Evolutionary conservation across 2,113 vertebrate genomes (phyloP).

Genomic region (Gopherus evgoodei): DNA sequence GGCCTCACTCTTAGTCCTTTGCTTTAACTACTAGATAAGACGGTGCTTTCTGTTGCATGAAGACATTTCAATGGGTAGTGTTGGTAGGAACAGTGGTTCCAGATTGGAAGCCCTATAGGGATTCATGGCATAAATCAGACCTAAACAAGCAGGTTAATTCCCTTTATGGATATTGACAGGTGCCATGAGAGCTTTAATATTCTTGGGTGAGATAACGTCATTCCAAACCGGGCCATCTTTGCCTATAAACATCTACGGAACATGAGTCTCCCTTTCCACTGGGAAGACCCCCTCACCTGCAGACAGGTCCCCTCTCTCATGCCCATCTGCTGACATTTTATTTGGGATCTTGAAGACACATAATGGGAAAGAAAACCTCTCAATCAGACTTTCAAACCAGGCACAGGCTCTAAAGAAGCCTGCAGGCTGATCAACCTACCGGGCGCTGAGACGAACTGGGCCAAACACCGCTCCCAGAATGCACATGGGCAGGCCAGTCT

Average conservation of each 20-base stretch:
- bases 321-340: background rate
- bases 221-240: background rate
- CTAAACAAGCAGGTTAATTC: background rate
- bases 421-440: slow-evolving; percentile 73
- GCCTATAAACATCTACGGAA: background rate
- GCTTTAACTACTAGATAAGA: background rate
- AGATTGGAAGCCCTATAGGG: rapidly evolving
- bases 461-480: slow-evolving; percentile 90
- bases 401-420: rapidly evolving
- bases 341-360: background rate
- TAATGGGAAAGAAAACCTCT: background rate
- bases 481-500: slow-evolving; percentile 97
- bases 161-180: background rate
- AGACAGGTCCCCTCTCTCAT: background rate
- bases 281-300: background rate
- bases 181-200: background rate
- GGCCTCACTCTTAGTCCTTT: background rate
- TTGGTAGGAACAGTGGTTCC: background rate
- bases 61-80: rapidly evolving
- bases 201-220: background rate
- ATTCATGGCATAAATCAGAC: background rate
- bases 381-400: background rate
- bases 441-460: slow-evolving; percentile 85
- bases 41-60: rapidly evolving
- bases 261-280: background rate